Evolutionary conservation across 2,113 vertebrate species (phyloP).

Genomic region (Saccopteryx bilineata): DNA sequence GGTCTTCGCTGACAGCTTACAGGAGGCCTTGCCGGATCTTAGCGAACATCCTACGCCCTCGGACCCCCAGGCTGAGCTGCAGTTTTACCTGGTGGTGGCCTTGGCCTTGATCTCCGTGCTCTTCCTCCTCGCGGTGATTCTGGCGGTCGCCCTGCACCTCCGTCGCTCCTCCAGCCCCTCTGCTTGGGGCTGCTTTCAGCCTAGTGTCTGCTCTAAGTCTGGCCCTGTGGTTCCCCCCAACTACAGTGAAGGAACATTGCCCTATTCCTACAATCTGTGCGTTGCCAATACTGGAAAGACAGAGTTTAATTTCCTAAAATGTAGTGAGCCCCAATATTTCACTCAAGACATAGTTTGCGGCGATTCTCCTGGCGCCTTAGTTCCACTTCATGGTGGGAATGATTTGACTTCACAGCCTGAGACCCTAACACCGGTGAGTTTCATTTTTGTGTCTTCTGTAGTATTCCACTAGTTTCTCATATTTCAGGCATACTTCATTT

Average conservation of each 20-base stretch:
- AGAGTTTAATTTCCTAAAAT: conserved; percentile 81
- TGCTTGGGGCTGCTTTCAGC: conserved; percentile 71
- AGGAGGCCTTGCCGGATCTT: conserved; percentile 75
- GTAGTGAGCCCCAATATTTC: conserved; percentile 48
- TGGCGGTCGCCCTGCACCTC: conserved; percentile 71
- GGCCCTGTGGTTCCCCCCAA: conserved; percentile 59
- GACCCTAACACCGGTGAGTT: conserved; percentile 76
- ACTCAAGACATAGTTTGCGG: conserved; percentile 61
- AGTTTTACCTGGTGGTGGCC: conserved; percentile 79
- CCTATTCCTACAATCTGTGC: conserved; percentile 85
- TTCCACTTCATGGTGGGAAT: conserved; percentile 63
- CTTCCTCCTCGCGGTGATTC: conserved; percentile 80
- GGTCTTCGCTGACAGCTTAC: conserved; percentile 86
- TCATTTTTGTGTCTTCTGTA: conserved; percentile 17
- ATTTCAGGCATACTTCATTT: neutral
- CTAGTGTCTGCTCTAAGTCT: conserved; percentile 64
- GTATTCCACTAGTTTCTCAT: neutral
- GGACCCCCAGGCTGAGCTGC: conserved; percentile 67
- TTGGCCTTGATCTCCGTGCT: conserved; percentile 76
- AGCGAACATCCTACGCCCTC: rapidly evolving
- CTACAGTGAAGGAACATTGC: conserved; percentile 84
- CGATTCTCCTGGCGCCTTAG: conserved; percentile 71
- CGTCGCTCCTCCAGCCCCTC: conserved; percentile 7
- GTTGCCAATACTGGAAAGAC: conserved; percentile 63
- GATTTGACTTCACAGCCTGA: conserved; percentile 64